Evolutionary conservation across 2,113 vertebrate genomes (phyloP), one percentile per base, ranked within the genome.

Genomic region (Ahaetulla prasina): DNA sequence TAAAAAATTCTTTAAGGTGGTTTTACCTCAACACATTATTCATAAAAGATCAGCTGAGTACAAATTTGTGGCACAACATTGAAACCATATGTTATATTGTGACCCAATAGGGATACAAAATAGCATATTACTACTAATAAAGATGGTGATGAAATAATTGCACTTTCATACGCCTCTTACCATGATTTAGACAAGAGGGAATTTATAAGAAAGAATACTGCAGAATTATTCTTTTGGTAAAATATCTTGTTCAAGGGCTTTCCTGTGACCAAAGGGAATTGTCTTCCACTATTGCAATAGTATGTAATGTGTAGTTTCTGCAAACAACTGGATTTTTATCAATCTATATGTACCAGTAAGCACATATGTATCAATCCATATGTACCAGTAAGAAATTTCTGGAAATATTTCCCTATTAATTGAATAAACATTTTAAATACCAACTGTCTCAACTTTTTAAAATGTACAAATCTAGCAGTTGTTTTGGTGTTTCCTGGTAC

Each of bases 101-200:
- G 92, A 96, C 95, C 94, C 96, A 94, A 89, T n/a, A 87, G 91
- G 88, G 52, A 30, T 93, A 54, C 91, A 94, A 94, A 91, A 90
- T 89, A 94, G 45, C 94, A 52, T 96, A 96, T 96, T 97, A 93
- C 92, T 96, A 94, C 91, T 92, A 94, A 91, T 47, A 1, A 96
- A 95, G 92, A 95, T 89, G 95, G 0, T 45, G 16, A 39, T 39
- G 90, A 91, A 94, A 94, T 57, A 90, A 45, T 89, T 3, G 60
- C 6, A 68, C 68, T 89, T 68, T 57, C 45, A 49, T 50, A 47
- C 1, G 39, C 35, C 11, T 53, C 54, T 50, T 30, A 45, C 22
- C 20, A 20, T 68, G 57, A 22, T 45, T 57, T 89, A 55, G 16
- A 27, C 27, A 45, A 68, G 88, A 27, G 89, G 25, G 4, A 74